phyloP scores from a whole-genome alignment of 2,797 vertebrate genomes.

The Delichon dasypus region DNA sequence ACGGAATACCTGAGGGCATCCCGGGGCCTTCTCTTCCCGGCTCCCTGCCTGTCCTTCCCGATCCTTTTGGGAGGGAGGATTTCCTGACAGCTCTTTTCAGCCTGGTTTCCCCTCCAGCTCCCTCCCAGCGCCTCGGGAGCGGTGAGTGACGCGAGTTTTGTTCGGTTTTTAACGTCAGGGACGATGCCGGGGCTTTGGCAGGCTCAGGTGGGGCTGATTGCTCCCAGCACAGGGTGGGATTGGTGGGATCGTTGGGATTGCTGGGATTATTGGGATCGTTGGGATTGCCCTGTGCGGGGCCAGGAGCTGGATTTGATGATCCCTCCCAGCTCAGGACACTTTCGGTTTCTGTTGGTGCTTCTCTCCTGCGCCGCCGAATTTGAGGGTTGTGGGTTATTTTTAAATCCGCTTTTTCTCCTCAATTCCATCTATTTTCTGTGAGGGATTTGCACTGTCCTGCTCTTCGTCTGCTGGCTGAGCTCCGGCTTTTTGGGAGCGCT shows the following conservation, averaged over 20 bases:
- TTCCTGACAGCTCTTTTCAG: background rate
- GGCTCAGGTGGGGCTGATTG: background rate
- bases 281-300: background rate
- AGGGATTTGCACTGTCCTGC: background rate
- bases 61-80: background rate
- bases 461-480: too few relatives aligned
- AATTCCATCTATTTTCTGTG: background rate
- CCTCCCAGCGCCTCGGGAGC: accelerated
- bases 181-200: accelerated
- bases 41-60: slow-evolving; percentile 1
- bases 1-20: slow-evolving; percentile 57
- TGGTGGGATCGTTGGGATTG: background rate
- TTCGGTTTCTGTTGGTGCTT: background rate
- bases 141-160: accelerated
- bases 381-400: background rate
- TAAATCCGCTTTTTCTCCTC: background rate
- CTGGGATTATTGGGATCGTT: background rate
- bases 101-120: accelerated
- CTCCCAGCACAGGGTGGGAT: background rate
- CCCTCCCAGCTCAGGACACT: background rate
- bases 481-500: background rate
- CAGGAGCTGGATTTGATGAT: background rate
- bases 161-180: accelerated
- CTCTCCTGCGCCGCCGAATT: background rate
- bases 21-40: background rate